Base-by-base conservation (phyloP, 2,797 vertebrate genomes). In the Eleutherodactylus coqui region DNA sequence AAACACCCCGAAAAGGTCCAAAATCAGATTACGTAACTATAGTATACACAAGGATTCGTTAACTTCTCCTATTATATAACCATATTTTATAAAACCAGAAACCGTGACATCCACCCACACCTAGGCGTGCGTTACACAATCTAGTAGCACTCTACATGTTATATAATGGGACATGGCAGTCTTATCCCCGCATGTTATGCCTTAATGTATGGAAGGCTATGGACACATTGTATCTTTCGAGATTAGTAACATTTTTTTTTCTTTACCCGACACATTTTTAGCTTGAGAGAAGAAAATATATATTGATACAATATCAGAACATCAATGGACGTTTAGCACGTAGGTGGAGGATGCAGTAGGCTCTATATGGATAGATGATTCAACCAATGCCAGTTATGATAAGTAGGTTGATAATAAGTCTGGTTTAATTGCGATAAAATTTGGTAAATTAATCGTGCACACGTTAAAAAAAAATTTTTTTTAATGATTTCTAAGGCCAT, bases 111-210 rank as follows among this genome's bases (percentile, higher is more conserved):
- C 13, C 72, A 76, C 55, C 53, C 53, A 76, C 82, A 84, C 51
- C 53, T 36, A 27, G 47, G 34, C 82, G 21, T 62, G 21, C 41
- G 41, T 75, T 38, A 43, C 41, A 43, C 70, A 73, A 73, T 43
- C 38, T 53, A 36, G 72, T 21, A 69, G 67, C 36, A 41, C 36
- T 45, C 29, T 83, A 32, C 27, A 75, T 45, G 51, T 83, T 75
- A 60, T 83, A 75, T 60, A 83, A 72, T n/a, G n/a, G 64, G 78
- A 47, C 10, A 45, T 64, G 38, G 41, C 70, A 73, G 60, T 21
- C 75, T 9, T 27, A 47, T 43, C 14, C 24, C 4, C 41, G 47
- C 64, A 67, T 36, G 17, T 1, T 9, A 38, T 69, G 16, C 32
- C 34, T 36, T 34, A 19, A 1, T 13, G 69, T 14, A 1, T 67